Conservation (phyloP, 2,888 invertebrate species). For the Himalopsyche japonica region DNA sequence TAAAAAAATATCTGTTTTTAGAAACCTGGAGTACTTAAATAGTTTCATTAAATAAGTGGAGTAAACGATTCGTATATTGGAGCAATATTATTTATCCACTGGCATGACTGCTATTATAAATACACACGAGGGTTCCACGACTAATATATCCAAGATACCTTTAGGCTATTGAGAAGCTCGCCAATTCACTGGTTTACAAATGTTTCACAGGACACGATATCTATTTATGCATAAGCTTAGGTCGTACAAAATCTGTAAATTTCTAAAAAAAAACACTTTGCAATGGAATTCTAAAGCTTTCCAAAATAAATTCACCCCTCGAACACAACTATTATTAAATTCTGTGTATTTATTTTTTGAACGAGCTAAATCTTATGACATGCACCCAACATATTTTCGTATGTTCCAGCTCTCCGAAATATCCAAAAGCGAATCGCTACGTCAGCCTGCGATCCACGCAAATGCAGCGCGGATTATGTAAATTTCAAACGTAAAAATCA, state of each 20-base stretch:
- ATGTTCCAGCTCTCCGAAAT: neutral
- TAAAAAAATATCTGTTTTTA: too few relatives aligned
- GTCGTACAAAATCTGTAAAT: too few relatives aligned
- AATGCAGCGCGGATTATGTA: neutral
- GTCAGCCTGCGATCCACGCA: neutral
- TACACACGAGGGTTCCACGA: neutral
- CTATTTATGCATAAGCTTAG: too few relatives aligned
- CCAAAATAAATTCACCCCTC: neutral
- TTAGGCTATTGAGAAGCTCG: neutral
- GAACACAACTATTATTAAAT: neutral
- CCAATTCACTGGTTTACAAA: too few relatives aligned
- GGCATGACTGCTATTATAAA: neutral
- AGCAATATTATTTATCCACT: neutral
- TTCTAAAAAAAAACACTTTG: neutral
- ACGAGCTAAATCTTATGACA: neutral
- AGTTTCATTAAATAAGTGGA: neutral
- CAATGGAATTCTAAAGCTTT: neutral
- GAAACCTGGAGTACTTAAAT: too few relatives aligned
- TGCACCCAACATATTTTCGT: neutral
- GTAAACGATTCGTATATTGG: neutral
- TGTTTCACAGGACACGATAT: too few relatives aligned
- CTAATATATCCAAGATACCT: neutral
- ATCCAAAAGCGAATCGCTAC: neutral
- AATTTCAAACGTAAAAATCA: neutral
- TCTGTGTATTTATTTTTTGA: neutral